These are phyloP conservation scores for Scaptodrosophila lebanonensis DNA, from an alignment of 1,140 invertebrate genomes.

Conservation along the genomic window DNA sequence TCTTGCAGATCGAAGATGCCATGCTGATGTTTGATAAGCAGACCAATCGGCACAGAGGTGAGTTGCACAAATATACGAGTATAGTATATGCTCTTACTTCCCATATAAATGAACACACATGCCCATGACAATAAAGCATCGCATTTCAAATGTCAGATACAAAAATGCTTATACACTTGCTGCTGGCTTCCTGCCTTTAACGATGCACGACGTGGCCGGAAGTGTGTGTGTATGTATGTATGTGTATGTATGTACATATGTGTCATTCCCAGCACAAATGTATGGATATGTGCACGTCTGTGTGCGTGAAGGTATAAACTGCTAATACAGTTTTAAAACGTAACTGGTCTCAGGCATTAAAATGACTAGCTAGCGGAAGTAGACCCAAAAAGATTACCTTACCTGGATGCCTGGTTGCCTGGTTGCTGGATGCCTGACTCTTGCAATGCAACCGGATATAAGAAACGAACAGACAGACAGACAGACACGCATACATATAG, in stretches of 20 bases:
- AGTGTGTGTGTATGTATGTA: constrained; percentile 60
- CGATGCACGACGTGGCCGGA: constrained; percentile 55
- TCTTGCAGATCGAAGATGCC: constrained; percentile 98
- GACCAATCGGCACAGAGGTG: constrained; percentile 99
- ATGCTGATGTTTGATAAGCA: constrained; percentile 99
- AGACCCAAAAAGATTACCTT: constrained; percentile 63
- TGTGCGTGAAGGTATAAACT: constrained; percentile 18
- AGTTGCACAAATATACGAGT: constrained; percentile 78
- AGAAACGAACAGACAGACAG: constrained; percentile 2
- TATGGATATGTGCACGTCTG: constrained; percentile 20
- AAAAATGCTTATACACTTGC: constrained; percentile 13
- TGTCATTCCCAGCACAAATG: constrained; percentile 5
- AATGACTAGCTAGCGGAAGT: constrained; percentile 46
- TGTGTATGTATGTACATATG: constrained; percentile 44
- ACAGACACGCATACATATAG: background rate
- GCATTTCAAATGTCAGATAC: too few species aligned
- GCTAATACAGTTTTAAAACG: constrained; percentile 68
- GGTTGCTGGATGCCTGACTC: too few species aligned
- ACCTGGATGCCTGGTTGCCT: too few species aligned
- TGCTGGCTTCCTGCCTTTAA: constrained; percentile 57
- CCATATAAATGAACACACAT: background rate
- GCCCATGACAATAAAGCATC: constrained; percentile 29
- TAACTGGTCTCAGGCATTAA: constrained; percentile 46
- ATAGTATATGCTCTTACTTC: background rate
- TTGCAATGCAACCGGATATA: constrained; percentile 70